A percentile compares a stretch with the other conserved stretches of the same genome.
These are phyloP conservation scores for Anabas testudineus DNA, from an alignment of 2,797 vertebrate species.

Conservation along the genomic window DNA sequence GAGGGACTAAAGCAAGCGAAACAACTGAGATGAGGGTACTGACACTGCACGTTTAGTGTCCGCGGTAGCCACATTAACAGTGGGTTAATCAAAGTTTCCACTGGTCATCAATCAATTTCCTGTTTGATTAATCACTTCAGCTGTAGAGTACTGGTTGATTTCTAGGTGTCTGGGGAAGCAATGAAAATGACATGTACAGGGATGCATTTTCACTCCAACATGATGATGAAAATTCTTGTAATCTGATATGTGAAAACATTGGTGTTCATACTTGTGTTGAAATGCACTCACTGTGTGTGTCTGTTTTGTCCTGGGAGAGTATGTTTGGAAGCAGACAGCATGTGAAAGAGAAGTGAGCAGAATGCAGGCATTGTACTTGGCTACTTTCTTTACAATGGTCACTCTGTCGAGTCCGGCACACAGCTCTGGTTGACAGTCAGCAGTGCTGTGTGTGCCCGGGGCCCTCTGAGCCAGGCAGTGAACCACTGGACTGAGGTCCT, in stretches of 20 bases:
- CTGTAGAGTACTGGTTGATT: neutral
- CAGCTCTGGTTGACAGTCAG: conserved; percentile 68
- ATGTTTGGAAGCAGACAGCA: conserved; percentile 38
- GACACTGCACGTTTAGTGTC: neutral
- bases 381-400: conserved; percentile 68
- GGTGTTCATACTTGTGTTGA: conserved; percentile 21
- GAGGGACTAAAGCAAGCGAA: conserved; percentile 18
- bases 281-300: conserved; percentile 26
- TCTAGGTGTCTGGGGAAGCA: too few species aligned
- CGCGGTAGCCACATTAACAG: neutral
- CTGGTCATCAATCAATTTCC: neutral
- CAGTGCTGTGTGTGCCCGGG: conserved; percentile 52
- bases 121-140: neutral
- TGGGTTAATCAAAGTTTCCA: neutral
- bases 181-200: neutral
- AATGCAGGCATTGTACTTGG: conserved; percentile 62
- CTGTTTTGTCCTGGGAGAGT: conserved; percentile 32
- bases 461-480: conserved; percentile 71
- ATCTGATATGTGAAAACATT: neutral
- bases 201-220: neutral
- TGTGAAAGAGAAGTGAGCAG: conserved; percentile 39
- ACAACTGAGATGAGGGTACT: neutral
- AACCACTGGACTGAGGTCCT: conserved; percentile 53
- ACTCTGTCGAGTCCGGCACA: conserved; percentile 66
- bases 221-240: neutral